Evolutionary conservation across 64 coral and sea anemone species (phyloP).

Genomic region (Hydrozoanthus tunicans): DNA sequence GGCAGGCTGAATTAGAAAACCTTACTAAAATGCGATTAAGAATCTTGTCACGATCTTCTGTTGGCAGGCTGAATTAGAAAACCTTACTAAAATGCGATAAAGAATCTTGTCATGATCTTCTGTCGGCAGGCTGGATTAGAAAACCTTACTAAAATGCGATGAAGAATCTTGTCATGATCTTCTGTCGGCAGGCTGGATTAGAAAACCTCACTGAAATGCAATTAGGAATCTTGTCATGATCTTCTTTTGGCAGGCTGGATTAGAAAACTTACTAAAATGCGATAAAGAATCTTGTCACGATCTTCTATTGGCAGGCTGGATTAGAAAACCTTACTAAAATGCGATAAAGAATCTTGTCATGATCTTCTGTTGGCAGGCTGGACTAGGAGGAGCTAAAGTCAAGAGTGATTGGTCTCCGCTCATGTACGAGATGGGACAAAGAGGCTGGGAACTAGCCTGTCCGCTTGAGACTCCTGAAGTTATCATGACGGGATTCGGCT

Average conservation of each 20-base stretch:
- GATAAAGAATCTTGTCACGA: neutral
- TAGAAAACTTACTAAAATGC: too few species aligned
- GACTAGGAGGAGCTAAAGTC: slow-evolving; percentile 59
- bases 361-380: neutral
- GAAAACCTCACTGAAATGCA: too few species aligned
- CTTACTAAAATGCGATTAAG: too few species aligned
- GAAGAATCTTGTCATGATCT: too few species aligned
- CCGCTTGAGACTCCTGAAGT: slow-evolving; percentile 70
- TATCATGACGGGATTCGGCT: slow-evolving; percentile 45
- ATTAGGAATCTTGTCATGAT: neutral
- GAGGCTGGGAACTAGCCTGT: slow-evolving; percentile 90
- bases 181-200: too few species aligned
- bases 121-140: too few species aligned
- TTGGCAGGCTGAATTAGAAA: too few species aligned
- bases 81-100: too few species aligned
- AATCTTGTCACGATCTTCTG: neutral
- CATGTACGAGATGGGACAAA: slow-evolving; percentile 70
- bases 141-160: too few species aligned
- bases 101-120: neutral
- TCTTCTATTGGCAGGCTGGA: neutral
- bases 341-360: neutral
- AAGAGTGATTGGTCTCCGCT: slow-evolving; percentile 71
- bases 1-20: slow-evolving; percentile 12
- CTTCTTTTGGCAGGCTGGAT: too few species aligned
- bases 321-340: neutral